phyloP scores from a whole-genome alignment of 2,113 vertebrate genomes.

The Spizaetus ornatus region DNA sequence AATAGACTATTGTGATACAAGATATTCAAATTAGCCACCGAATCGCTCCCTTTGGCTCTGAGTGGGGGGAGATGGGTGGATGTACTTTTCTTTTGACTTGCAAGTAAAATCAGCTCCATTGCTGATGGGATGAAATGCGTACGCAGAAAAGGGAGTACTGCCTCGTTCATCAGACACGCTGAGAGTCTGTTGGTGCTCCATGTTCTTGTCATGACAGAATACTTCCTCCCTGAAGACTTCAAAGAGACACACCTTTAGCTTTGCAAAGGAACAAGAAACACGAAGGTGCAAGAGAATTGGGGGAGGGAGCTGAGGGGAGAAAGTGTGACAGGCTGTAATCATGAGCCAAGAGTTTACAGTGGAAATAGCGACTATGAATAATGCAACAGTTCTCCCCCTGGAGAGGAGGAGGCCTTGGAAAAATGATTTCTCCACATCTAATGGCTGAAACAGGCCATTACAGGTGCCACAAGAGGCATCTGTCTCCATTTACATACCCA shows the following conservation, averaged over 20 bases:
- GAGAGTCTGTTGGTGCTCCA: not conserved
- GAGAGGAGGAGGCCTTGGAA: conserved; percentile 18
- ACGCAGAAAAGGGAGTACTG: not conserved
- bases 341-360: not conserved
- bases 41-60: not conserved
- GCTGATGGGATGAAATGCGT: not conserved
- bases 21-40: not conserved
- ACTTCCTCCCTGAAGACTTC: not conserved
- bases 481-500: conserved; percentile 34
- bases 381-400: conserved; percentile 15
- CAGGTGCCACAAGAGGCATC: conserved; percentile 27
- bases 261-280: not conserved
- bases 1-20: not conserved
- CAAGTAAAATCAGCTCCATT: not conserved
- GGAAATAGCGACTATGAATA: conserved; percentile 23
- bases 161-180: not conserved
- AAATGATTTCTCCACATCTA: conserved; percentile 43
- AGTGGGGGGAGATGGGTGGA: not conserved
- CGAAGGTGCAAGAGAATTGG: not conserved
- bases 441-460: conserved; percentile 40
- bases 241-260: conserved; percentile 8
- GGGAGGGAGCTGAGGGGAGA: not conserved
- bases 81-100: not conserved
- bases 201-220: not conserved
- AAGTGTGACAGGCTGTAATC: not conserved